phyloP scores from a whole-genome alignment of 2,113 vertebrate genomes.

The Okapia johnstoni region DNA sequence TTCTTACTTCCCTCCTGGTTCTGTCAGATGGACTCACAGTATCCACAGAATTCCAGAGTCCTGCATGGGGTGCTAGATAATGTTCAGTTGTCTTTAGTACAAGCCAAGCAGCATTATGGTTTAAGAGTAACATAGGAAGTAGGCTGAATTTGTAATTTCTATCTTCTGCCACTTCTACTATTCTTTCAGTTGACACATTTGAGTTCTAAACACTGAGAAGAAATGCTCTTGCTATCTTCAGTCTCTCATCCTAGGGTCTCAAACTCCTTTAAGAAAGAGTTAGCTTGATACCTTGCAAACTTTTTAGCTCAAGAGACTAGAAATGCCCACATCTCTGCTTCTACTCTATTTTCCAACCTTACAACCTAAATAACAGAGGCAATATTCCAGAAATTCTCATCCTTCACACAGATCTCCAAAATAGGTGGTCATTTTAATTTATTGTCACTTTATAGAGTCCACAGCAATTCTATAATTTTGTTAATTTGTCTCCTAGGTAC shows the following conservation, averaged over 20 bases:
- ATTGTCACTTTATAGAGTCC: background rate
- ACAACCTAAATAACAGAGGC: background rate
- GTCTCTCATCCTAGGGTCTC: background rate
- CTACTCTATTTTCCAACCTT: background rate
- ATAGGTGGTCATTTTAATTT: background rate
- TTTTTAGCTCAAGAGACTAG: background rate
- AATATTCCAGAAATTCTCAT: background rate
- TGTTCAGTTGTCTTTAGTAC: background rate
- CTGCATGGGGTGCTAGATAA: background rate
- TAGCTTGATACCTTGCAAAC: background rate
- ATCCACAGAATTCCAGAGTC: background rate
- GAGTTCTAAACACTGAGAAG: background rate
- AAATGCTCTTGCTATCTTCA: background rate
- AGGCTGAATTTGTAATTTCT: background rate
- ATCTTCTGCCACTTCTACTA: background rate
- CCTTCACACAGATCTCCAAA: background rate
- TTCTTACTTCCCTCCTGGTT: background rate
- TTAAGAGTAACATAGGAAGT: background rate
- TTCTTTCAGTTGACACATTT: background rate
- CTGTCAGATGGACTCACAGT: background rate
- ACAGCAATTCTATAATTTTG: constrained; percentile 7
- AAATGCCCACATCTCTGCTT: background rate
- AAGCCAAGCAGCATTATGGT: background rate
- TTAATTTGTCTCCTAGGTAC: background rate
- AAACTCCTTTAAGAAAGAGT: background rate